Evolutionary conservation across 2,797 vertebrate genomes (phyloP).

Genomic region (Gambusia yucatana): DNA sequence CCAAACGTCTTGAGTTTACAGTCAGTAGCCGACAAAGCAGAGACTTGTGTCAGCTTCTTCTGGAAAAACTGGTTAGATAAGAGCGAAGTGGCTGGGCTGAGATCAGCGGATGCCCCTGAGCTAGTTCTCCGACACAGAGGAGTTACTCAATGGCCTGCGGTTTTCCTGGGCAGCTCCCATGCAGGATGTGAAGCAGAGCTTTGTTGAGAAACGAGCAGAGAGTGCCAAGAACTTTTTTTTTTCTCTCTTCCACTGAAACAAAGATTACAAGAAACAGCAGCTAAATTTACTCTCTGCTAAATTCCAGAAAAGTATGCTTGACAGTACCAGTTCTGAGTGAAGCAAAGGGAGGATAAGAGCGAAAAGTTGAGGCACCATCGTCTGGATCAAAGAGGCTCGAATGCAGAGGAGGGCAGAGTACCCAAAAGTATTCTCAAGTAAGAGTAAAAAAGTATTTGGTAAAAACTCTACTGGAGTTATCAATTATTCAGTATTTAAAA

Average conservation of each 20-base stretch:
- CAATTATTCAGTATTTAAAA: too few relatives aligned
- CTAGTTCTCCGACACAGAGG: conserved; percentile 31
- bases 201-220: not conserved
- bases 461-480: too few relatives aligned
- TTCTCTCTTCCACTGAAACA: conserved; percentile 17
- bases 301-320: conserved; percentile 21
- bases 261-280: conserved; percentile 33
- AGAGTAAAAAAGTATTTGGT: too few relatives aligned
- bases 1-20: conserved; percentile 7
- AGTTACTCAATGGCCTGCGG: conserved; percentile 58
- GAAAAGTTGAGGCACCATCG: not conserved
- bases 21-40: not conserved
- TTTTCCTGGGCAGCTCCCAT: conserved; percentile 41
- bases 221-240: conserved; percentile 31
- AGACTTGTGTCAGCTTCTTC: not conserved
- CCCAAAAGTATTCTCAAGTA: too few relatives aligned
- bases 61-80: conserved; percentile 4
- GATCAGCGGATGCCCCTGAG: conserved; percentile 23
- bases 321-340: conserved; percentile 1
- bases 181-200: conserved; percentile 32
- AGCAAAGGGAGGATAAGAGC: not conserved
- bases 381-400: conserved; percentile 9
- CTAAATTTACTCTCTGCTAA: conserved; percentile 24
- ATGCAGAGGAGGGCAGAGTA: not conserved
- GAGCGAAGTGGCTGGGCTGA: conserved; percentile 4